phyloP scores from a whole-genome alignment of 64 coral and sea anemone species.

The Anthopleura sola region DNA sequence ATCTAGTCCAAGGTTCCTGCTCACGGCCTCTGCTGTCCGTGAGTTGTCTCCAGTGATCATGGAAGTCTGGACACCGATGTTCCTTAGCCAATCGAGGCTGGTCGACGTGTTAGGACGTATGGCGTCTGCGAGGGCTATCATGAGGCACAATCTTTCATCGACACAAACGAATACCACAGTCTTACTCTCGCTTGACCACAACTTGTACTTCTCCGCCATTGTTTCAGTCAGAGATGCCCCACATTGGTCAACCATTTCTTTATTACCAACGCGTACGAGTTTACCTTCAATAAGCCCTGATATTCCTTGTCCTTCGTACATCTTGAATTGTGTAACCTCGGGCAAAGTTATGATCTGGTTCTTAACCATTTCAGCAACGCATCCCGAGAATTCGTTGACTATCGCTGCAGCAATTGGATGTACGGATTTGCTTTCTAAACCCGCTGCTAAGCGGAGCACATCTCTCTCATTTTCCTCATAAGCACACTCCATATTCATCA shows the following conservation, averaged over 20 bases:
- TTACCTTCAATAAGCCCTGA: conserved; percentile 73
- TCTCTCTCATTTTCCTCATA: conserved; percentile 72
- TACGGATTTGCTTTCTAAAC: conserved; percentile 88
- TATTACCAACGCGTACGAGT: conserved; percentile 72
- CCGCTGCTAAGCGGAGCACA: conserved; percentile 74
- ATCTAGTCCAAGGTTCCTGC: conserved; percentile 68
- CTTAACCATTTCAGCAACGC: conserved; percentile 73
- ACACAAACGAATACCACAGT: conserved; percentile 92
- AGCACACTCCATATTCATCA: conserved; percentile 71
- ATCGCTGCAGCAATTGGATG: conserved; percentile 90
- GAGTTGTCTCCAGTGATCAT: conserved; percentile 97
- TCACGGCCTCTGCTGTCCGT: conserved; percentile 90
- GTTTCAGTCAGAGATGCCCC: conserved; percentile 13
- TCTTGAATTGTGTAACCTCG: conserved; percentile 65
- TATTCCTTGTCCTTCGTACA: conserved; percentile 88
- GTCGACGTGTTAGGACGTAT: conserved; percentile 54
- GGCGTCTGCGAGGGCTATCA: conserved; percentile 87
- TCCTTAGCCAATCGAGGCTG: conserved; percentile 63
- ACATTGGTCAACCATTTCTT: conserved; percentile 40
- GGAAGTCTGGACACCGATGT: conserved; percentile 70
- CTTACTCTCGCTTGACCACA: conserved; percentile 84
- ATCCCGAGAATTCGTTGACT: conserved; percentile 87
- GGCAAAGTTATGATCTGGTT: conserved; percentile 51
- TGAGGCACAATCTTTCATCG: conserved; percentile 63
- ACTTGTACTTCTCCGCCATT: conserved; percentile 55